These are phyloP conservation scores for Nephila pilipes DNA, from an alignment of 1,140 invertebrate species.

Conservation along the genomic window DNA sequence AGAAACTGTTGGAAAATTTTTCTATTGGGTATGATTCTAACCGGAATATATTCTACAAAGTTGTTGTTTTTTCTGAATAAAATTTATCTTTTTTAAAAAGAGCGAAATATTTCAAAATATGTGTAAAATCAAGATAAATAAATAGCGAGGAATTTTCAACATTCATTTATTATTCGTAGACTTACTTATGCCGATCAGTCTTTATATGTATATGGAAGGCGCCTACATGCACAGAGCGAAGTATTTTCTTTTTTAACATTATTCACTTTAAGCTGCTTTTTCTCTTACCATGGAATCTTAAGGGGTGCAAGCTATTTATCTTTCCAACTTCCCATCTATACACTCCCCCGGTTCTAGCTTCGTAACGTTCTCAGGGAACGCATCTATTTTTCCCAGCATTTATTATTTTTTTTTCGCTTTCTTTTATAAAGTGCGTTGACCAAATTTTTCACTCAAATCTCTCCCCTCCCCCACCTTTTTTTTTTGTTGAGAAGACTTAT, in stretches of 20 bases:
- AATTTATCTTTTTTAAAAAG: no score
- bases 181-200: background rate
- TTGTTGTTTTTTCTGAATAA: no score
- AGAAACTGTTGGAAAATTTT: no score
- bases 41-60: no score
- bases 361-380: background rate
- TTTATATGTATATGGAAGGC: background rate
- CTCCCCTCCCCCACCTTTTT: background rate
- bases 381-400: background rate
- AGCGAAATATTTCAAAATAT: no score
- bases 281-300: background rate
- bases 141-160: background rate
- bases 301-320: slow-evolving; percentile 23
- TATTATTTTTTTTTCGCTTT: background rate
- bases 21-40: no score
- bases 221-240: background rate
- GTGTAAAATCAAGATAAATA: slow-evolving; percentile 28
- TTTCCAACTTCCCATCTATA: background rate
- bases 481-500: background rate
- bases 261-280: slow-evolving; percentile 10
- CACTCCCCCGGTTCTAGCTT: slow-evolving; percentile 14
- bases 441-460: slow-evolving; percentile 18
- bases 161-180: background rate
- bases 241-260: background rate
- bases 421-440: background rate